Base-by-base conservation (phyloP, 2,797 vertebrate genomes). In the Molossus alvarezi region DNA sequence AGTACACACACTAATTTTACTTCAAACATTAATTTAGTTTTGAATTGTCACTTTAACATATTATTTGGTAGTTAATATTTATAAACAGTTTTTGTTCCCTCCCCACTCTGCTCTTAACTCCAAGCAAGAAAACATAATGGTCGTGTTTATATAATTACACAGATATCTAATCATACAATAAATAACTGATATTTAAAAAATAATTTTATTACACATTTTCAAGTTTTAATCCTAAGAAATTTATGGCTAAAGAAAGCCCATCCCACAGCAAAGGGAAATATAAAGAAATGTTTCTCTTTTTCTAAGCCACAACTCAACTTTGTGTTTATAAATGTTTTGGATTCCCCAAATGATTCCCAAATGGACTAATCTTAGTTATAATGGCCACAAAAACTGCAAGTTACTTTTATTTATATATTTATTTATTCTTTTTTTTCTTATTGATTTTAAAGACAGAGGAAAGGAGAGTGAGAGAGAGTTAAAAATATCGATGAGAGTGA, bases 1-100 rank as follows among this genome's bases (percentile, higher is more conserved):
- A 95, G 83, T 58, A 72, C 12, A 65, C 55, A 72, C 12, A 65
- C 55, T 82, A 84, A 80, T 72, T 55, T 1, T 83, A 51, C 62
- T 89, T 80, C 71, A 76, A 91, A 89, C 23, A 73, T 69, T 72
- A 95, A 72, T 93, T 85, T 25, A 29, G 75, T 79, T 85, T 92
- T 85, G 45, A 13, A 51, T 14, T 58, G 14, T 13, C 55, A 27
- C 14, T 90, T 92, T 72, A 92, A 64, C 8, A 13, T 65, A 55
- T 23, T 45, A 57, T 67, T 96, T 85, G 58, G 5, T 76, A 45
- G 45, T 64, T 89, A 88, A 41, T 94, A 71, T 33, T 88, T 88
- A 33, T 48, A 94, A 57, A 72, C 10, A 37, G 81, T 90, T 95
- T 95, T 48, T 92, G 10, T 9, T 21, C 45, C 9, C 29, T 75